A percentile compares a stretch with the other conserved stretches of the same genome.
phyloP scores from a whole-genome alignment of 2,888 invertebrate species.

The Eristalinus sepulchralis region DNA sequence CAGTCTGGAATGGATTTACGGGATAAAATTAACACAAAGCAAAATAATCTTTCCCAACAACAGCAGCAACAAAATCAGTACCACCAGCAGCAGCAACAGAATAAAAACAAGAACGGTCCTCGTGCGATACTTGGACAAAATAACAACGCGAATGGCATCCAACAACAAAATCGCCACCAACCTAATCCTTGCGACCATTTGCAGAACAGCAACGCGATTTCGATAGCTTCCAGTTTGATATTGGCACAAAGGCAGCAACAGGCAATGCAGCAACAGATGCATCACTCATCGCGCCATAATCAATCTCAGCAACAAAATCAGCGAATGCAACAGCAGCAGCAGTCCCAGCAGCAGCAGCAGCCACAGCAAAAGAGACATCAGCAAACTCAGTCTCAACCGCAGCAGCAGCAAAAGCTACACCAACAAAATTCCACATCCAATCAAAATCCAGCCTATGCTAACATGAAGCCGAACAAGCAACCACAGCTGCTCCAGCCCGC shows the following conservation, averaged over 20 bases:
- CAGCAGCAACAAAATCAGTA: constrained; percentile 61
- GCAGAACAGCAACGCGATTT: constrained; percentile 70
- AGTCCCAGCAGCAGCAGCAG: constrained; percentile 18
- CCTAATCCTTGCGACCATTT: constrained; percentile 43
- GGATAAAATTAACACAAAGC: constrained; percentile 47
- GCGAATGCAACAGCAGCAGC: constrained; percentile 20
- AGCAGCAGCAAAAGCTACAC: constrained; percentile 31
- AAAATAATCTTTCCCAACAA: constrained; percentile 57
- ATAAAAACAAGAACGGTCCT: constrained; percentile 49
- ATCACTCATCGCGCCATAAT: constrained; percentile 59
- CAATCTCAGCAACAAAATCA: constrained; percentile 39
- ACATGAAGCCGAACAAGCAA: constrained; percentile 1
- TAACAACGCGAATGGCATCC: constrained; percentile 73
- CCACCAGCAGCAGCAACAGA: constrained; percentile 57
- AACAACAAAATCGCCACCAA: constrained; percentile 25
- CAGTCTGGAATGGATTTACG: constrained; percentile 38
- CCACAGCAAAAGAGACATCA: constrained; percentile 29
- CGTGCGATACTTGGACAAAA: constrained; percentile 75
- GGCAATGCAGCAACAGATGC: constrained; percentile 51
- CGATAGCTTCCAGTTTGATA: constrained; percentile 71
- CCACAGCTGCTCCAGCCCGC: constrained; percentile 30
- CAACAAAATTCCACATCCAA: background rate
- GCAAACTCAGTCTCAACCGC: constrained; percentile 38
- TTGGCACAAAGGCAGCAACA: constrained; percentile 69
- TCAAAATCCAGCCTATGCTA: background rate